A percentile compares a stretch with the other conserved stretches of the same genome.
Evolutionary conservation across 2,888 invertebrate species (phyloP).

Genomic region (Campopleginae sp.): DNA sequence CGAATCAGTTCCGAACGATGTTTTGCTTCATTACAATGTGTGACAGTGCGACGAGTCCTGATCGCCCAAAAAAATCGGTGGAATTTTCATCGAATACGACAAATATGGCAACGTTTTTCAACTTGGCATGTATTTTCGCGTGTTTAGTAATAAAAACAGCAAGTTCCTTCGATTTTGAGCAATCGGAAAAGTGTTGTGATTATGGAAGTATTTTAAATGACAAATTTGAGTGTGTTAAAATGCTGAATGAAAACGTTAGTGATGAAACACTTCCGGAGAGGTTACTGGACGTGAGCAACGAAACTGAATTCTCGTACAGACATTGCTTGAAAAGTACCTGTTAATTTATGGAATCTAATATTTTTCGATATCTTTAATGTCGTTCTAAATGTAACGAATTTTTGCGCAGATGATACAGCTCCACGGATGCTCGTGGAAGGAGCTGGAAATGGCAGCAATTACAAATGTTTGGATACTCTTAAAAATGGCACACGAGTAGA

Average conservation of each 20-base stretch:
- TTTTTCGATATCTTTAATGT: neutral
- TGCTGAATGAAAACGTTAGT: neutral
- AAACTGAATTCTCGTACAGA: constrained; percentile 49
- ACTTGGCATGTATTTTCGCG: constrained; percentile 24
- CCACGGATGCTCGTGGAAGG: constrained; percentile 15
- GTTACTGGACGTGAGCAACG: constrained; percentile 53
- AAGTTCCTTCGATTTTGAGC: constrained; percentile 37
- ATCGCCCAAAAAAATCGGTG: constrained; percentile 46
- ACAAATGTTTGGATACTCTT: constrained; percentile 67
- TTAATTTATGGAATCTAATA: neutral
- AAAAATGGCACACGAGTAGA: constrained; percentile 68
- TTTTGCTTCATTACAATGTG: constrained; percentile 18
- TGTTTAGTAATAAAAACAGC: constrained; percentile 8
- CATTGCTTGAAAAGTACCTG: constrained; percentile 68
- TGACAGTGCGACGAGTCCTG: constrained; percentile 34
- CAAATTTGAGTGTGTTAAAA: constrained; percentile 66
- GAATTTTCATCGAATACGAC: constrained; percentile 28
- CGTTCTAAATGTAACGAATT: neutral
- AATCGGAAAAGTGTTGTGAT: constrained; percentile 66
- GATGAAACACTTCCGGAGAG: constrained; percentile 25
- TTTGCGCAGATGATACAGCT: constrained; percentile 28
- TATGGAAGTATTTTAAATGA: constrained; percentile 63
- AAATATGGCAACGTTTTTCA: constrained; percentile 60
- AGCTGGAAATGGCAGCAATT: constrained; percentile 27
- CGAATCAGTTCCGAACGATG: neutral